A percentile compares a stretch with the other conserved stretches of the same genome.
Conservation (phyloP, 2,888 invertebrate species). For the Phortica okadai region DNA sequence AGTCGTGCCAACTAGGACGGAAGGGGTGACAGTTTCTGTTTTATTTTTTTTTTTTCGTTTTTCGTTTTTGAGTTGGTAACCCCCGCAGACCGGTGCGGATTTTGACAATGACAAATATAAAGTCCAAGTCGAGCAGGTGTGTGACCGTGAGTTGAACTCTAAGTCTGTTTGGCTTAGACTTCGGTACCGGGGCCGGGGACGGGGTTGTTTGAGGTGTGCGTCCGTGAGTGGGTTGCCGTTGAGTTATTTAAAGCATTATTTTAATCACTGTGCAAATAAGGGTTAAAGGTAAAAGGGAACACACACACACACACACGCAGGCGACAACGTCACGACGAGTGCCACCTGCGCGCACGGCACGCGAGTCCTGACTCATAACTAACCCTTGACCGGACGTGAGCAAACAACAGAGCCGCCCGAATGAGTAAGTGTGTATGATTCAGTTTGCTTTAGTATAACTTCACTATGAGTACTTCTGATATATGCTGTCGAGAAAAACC, state of each 20-base stretch:
- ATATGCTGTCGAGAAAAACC: background rate
- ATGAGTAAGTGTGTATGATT: too few species aligned
- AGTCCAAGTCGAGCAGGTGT: background rate
- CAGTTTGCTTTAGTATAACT: too few species aligned
- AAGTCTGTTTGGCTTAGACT: background rate
- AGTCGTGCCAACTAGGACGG: background rate
- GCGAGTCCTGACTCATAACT: constrained; percentile 7
- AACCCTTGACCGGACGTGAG: background rate
- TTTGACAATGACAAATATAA: constrained; percentile 22
- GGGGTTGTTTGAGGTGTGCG: too few species aligned
- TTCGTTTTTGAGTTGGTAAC: background rate
- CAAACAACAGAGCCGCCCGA: background rate
- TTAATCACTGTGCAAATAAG: constrained; percentile 12
- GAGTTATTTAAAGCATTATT: background rate
- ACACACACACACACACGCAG: background rate
- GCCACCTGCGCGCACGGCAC: background rate
- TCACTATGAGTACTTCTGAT: too few species aligned
- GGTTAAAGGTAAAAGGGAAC: background rate
- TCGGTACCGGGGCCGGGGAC: too few species aligned
- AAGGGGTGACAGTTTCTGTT: background rate
- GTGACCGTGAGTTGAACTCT: background rate
- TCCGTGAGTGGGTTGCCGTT: too few species aligned
- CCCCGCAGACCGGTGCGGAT: background rate
- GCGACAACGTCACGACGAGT: background rate
- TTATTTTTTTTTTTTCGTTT: too few species aligned